Evolutionary conservation across 1,140 invertebrate genomes (phyloP).

Genomic region (Bombus ignitus): DNA sequence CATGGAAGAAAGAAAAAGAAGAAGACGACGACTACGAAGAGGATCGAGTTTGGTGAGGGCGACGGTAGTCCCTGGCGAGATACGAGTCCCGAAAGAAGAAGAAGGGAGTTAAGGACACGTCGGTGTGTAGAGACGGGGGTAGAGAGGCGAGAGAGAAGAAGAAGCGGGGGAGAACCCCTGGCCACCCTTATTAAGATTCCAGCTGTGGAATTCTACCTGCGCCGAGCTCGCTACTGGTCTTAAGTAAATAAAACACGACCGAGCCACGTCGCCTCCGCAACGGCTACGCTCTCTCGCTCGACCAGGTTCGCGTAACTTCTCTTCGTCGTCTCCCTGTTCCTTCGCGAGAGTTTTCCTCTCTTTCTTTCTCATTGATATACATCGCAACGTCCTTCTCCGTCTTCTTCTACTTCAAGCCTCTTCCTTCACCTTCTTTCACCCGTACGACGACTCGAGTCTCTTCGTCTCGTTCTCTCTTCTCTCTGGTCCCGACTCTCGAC

Average conservation of each 20-base stretch:
- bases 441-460: not conserved
- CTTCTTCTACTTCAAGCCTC: too few species aligned
- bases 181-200: slow-evolving; percentile 83
- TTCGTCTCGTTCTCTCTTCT: slow-evolving; percentile 13
- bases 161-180: slow-evolving; percentile 76
- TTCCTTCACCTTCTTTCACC: too few species aligned
- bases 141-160: slow-evolving; percentile 26
- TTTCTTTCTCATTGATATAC: slow-evolving; percentile 9
- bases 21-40: not conserved
- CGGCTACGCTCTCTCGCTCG: slow-evolving; percentile 53
- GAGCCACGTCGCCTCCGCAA: slow-evolving; percentile 75
- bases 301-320: slow-evolving; percentile 45
- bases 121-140: not conserved
- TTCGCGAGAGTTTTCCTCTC: slow-evolving; percentile 11
- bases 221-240: slow-evolving; percentile 81
- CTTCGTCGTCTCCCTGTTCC: slow-evolving; percentile 40
- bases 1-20: not conserved
- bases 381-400: not conserved
- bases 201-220: slow-evolving; percentile 82
- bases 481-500: slow-evolving; percentile 21
- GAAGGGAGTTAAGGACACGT: not conserved
- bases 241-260: slow-evolving; percentile 82
- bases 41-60: slow-evolving; percentile 2
- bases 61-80: slow-evolving; percentile 31
- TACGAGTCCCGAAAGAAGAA: slow-evolving; percentile 33